Evolutionary conservation across 2,113 vertebrate genomes (phyloP), one percentile per base, ranked within the genome.

Genomic region (Indicator indicator): DNA sequence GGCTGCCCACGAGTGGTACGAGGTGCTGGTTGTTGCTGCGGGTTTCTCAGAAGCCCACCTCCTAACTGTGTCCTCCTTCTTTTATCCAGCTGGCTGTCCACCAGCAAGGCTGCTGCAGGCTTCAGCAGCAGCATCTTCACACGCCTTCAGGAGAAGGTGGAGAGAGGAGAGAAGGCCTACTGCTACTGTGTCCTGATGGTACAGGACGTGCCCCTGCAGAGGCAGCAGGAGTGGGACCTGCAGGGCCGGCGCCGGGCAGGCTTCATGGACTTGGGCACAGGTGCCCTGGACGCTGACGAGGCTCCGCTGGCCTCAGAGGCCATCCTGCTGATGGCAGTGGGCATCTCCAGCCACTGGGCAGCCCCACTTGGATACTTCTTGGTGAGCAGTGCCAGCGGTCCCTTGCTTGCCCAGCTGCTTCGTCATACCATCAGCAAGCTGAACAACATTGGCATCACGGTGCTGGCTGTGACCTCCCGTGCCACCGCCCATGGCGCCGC

Each of bases 321-420:
- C 0, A 3, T 98, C 59, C 38, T 97, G 76, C 83, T 97, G 28
- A 96, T 96, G 97, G 97, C 96, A 33, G 97, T 93, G 0, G 96
- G 97, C 68, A 69, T 93, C 77, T 88, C 62, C 3, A 96, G 94
- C 82, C 83, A 83, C 12, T 98, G 97, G 97, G 93, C 80, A 32
- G 95, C 92, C 60, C 97, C 94, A 28, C 92, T 97, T 3, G 97
- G 97, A 52, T 97, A 97, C 72, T 97, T 97, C 92, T 89, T 98
- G 3, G 94, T 97, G 40, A 96, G 50, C 78, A 74, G 89, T 33
- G 52, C 13, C 0, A 95, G 95, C 0, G 97, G 97, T 18, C 56
- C 3, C 48, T 84, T 97, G n/a, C 86, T 97, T 5, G 97, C 96
- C 79, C 97, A 97, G 72, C 90, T 97, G 30, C 94, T 98, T 52